Evolutionary conservation across 2,888 invertebrate species (phyloP).

Genomic region (Drosophila koepferae): DNA sequence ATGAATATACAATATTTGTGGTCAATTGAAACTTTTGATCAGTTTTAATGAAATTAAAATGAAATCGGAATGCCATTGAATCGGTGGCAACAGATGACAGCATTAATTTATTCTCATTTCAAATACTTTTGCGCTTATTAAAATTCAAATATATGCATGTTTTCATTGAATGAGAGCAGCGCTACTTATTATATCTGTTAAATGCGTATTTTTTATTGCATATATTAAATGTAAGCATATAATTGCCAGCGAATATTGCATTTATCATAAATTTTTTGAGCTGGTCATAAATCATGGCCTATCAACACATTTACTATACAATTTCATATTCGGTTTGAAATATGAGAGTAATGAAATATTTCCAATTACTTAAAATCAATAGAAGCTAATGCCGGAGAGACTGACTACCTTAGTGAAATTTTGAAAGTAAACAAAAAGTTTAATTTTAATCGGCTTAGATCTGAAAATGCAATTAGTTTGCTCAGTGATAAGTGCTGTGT

Average conservation of each 20-base stretch:
- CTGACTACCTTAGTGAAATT: neutral
- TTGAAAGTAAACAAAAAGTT: neutral
- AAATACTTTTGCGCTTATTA: slow-evolving; percentile 4
- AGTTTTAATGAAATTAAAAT: slow-evolving; percentile 4
- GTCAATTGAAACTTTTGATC: neutral
- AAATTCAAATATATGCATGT: slow-evolving; percentile 12
- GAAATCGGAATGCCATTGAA: neutral
- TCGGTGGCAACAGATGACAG: neutral
- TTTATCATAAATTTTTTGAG: slow-evolving; percentile 23
- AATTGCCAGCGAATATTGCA: slow-evolving; percentile 16
- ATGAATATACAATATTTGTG: neutral
- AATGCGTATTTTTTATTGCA: slow-evolving; percentile 38
- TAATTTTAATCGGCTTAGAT: slow-evolving; percentile 12
- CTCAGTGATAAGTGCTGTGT: slow-evolving; percentile 26
- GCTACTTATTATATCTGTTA: slow-evolving; percentile 36
- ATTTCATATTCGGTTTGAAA: slow-evolving; percentile 18
- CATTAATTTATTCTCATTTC: neutral
- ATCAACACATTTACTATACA: slow-evolving; percentile 31
- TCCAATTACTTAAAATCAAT: slow-evolving; percentile 21
- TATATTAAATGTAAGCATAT: slow-evolving; percentile 27
- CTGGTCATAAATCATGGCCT: slow-evolving; percentile 41
- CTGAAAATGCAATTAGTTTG: slow-evolving; percentile 48
- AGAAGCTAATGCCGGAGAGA: neutral
- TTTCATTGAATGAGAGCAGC: neutral
- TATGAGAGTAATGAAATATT: slow-evolving; percentile 18